Base-by-base conservation (phyloP, 2,888 invertebrate species). In the Eupithecia vulgata region DNA sequence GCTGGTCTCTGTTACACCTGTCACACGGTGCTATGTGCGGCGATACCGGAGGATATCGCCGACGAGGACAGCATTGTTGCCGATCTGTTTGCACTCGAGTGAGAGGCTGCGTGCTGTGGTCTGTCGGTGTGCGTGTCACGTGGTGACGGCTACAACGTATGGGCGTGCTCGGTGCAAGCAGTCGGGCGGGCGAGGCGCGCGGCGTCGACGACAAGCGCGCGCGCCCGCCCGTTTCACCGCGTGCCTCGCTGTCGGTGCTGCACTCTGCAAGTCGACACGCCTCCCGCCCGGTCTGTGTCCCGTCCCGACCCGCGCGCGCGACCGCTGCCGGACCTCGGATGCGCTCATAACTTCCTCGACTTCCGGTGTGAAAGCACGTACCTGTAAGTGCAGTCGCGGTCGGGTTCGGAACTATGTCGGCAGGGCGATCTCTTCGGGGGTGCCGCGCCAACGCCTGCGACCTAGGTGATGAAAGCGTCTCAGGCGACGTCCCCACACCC, bases 251-350 rank as follows among this genome's bases (percentile, higher is more conserved):
- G 62, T 17, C 48, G 59, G 61, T 48, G 2, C 57, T 85, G 86
- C 81, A 80, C 83, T 84, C 85, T 85, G 66, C 76, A 76, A 72
- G 81, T 42, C 52, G 86, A 77, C 83, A 84, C 90, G 89, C 89
- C 88, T 86, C 82, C 83, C 80, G 77, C 82, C 83, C 79, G 66
- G 42, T 35, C 76, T 76, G 79, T 21, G 57, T 21, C 25, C 57
- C 57, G 25, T 57, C 25, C 25, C 25, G 25, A 12, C 0, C 12
- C 62, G 62, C 35, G 62, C 35, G 62, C 62, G 62, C 37, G n/a
- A 30, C 37, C n/a, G 62, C 35, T 35, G 48, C 70, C 81, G 74
- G 78, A 73, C 73, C 77, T 76, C 78, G 72, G 80, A 79, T 82
- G 81, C 82, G 81, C 79, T 86, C 89, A 89, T 80, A 86, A 75